Percentiles rank a stretch among this genome's conserved stretches.
Evolutionary conservation across 2,888 invertebrate species (phyloP).

Genomic region (Ophonus ardosiacus): DNA sequence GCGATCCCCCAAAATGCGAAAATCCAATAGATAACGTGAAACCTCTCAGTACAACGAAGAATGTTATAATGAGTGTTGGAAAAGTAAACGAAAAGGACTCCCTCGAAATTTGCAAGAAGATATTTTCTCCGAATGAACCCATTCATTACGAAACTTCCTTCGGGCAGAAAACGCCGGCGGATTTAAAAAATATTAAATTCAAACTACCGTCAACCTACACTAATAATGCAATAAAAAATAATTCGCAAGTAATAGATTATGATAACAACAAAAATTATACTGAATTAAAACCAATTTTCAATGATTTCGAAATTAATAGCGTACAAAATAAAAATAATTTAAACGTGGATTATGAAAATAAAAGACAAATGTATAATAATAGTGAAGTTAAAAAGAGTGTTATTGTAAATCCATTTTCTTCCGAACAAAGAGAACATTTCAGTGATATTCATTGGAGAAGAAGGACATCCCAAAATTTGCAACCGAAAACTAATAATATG

Average conservation of each 20-base stretch:
- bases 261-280: constrained; percentile 65
- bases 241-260: constrained; percentile 15
- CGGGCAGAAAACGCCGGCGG: constrained; percentile 72
- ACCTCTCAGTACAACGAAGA: constrained; percentile 49
- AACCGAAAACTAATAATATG: constrained; percentile 58
- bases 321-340: neutral
- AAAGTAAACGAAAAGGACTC: constrained; percentile 69
- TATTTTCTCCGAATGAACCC: constrained; percentile 68
- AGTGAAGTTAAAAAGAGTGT: constrained; percentile 67
- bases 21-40: constrained; percentile 63
- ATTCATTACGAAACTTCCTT: constrained; percentile 73
- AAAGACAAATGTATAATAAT: constrained; percentile 64
- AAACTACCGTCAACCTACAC: constrained; percentile 74
- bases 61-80: constrained; percentile 65
- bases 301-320: neutral
- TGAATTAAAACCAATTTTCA: constrained; percentile 67
- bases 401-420: constrained; percentile 71
- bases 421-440: constrained; percentile 50
- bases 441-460: constrained; percentile 77
- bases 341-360: constrained; percentile 28
- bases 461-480: constrained; percentile 73
- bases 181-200: constrained; percentile 75
- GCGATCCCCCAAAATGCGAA: constrained; percentile 66
- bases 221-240: constrained; percentile 67
- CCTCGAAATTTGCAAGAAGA: constrained; percentile 70